These are phyloP conservation scores for Drosophila sordidula DNA, from an alignment of 2,888 invertebrate genomes.

Conservation along the genomic window DNA sequence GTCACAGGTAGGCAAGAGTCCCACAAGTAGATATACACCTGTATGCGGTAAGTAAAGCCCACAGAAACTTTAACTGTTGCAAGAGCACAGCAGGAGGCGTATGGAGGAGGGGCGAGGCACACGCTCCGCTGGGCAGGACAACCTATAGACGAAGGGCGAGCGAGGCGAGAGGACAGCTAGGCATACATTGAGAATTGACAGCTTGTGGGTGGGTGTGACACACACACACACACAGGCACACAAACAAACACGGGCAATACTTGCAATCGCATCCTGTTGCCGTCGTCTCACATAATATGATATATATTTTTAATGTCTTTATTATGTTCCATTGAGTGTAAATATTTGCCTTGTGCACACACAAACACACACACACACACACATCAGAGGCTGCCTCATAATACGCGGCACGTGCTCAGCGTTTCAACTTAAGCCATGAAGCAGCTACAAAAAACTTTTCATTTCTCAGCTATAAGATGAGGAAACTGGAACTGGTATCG, in stretches of 20 bases:
- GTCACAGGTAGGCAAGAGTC: conserved; percentile 26
- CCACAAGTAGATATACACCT: conserved; percentile 21
- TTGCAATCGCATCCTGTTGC: conserved; percentile 35
- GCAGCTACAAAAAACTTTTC: conserved; percentile 37
- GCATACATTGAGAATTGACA: conserved; percentile 66
- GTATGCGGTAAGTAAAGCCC: conserved; percentile 36
- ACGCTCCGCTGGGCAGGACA: conserved; percentile 39
- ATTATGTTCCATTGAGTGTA: conserved; percentile 81
- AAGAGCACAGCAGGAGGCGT: background rate
- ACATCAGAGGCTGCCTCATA: conserved; percentile 41
- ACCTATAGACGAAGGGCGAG: no score
- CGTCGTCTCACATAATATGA: conserved; percentile 53
- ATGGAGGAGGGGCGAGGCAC: background rate
- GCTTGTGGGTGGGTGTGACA: conserved; percentile 45
- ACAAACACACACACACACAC: conserved; percentile 4
- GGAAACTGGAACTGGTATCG: background rate
- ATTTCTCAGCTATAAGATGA: conserved; percentile 21
- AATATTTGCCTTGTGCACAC: conserved; percentile 68
- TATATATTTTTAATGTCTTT: conserved; percentile 81
- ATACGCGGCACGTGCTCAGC: conserved; percentile 73
- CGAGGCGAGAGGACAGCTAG: conserved; percentile 18
- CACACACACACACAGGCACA: conserved; percentile 30
- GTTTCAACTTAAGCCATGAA: conserved; percentile 50
- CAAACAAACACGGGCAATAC: conserved; percentile 10
- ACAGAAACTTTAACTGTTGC: conserved; percentile 47